Evolutionary conservation across 2,113 vertebrate species (phyloP).

Genomic region (Tragelaphus strepsiceros): DNA sequence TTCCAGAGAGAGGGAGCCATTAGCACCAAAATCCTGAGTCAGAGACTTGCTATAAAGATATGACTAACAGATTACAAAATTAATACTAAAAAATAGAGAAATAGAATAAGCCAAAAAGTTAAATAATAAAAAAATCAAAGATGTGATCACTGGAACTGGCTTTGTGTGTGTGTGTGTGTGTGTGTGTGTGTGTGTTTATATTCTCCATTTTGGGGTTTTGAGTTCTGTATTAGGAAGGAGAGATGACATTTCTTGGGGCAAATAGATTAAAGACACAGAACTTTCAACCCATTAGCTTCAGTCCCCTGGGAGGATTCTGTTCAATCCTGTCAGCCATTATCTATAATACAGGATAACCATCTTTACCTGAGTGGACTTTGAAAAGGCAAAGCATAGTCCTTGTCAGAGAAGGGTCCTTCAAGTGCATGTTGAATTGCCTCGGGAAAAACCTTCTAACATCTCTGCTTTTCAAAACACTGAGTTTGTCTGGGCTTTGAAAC

Average conservation of each 20-base stretch:
- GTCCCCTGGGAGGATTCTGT: constrained; percentile 87
- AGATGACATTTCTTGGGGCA: neutral
- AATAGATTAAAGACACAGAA: constrained; percentile 72
- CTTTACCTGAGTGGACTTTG: constrained; percentile 83
- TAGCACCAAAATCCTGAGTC: neutral
- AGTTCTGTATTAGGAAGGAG: neutral
- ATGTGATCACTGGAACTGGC: neutral
- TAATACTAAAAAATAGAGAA: neutral
- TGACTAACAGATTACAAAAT: neutral
- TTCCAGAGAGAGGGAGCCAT: neutral
- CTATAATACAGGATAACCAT: constrained; percentile 89
- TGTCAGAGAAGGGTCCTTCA: constrained; percentile 67
- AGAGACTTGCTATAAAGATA: neutral
- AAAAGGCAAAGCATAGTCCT: constrained; percentile 82
- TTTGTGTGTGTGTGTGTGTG: neutral
- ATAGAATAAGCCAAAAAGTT: neutral
- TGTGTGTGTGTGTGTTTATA: neutral
- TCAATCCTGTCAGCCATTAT: constrained; percentile 90
- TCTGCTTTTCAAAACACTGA: constrained; percentile 54
- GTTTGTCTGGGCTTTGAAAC: constrained; percentile 44
- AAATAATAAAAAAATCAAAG: neutral
- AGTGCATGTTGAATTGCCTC: constrained; percentile 35
- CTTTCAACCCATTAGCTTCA: constrained; percentile 77
- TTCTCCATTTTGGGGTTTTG: neutral
- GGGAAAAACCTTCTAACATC: constrained; percentile 56